Base-by-base conservation (phyloP, 2,113 vertebrate genomes). In the Carollia perspicillata region DNA sequence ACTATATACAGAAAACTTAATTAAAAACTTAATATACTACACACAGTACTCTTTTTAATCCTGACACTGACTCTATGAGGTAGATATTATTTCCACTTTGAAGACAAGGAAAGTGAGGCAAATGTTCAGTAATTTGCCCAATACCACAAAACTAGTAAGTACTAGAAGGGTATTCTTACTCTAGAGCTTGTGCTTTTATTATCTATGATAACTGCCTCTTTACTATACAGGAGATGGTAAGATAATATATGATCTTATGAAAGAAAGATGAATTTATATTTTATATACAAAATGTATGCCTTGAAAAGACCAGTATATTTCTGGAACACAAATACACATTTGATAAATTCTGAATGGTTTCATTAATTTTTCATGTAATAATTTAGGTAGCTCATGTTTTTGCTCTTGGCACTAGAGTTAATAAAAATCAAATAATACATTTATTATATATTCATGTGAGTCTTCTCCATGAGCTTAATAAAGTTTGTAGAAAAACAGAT, bases 301-400 rank as follows among this genome's bases (percentile, higher is more conserved):
- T 83, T 94, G 5, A 78, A 91, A 96, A 81, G 1, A 75, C 33
- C 2, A 84, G 33, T 58, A 42, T 87, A 95, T 86, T 79, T 89
- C 42, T 96, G 37, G 37, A 79, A 44, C 74, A 94, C 8, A 84
- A 87, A 86, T 3, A 74, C 0, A 87, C 3, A 51, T 86, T 69
- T 74, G 35, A 86, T 93, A 86, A 83, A 89, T 86, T 92, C 33
- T 89, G 11, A 94, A 78, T 37, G 84, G n/a, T 33, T 89, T 96
- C 22, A 68, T 69, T 91, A 94, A 63, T 81, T 81, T 90, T 92
- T 93, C 30, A 88, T 28, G 49, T 8, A 88, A 85, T 80, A 80
- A 81, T 84, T 94, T 80, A 55, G 6, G 22, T 68, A 91, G 85
- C 10, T 63, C 4, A 2, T 4, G n/a, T 78, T 92, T 93, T 90